Evolutionary conservation across 1,140 invertebrate genomes (phyloP).

Genomic region (Dryas iulia): DNA sequence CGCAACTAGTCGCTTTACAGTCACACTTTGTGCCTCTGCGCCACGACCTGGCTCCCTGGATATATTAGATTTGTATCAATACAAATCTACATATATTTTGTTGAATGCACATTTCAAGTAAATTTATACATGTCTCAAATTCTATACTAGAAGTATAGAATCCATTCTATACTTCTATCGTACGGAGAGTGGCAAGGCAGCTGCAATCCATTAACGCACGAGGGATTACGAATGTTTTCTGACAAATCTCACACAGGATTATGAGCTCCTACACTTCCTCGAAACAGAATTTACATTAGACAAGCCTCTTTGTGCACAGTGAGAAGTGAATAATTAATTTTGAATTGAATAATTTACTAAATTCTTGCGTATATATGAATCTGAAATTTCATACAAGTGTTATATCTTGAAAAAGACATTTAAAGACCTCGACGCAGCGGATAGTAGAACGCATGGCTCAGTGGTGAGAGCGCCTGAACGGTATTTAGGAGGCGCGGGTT

Average conservation of each 20-base stretch:
- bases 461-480: too few species aligned
- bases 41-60: too few species aligned
- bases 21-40: too few species aligned
- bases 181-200: conserved; percentile 1
- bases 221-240: conserved; percentile 13
- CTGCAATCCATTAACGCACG: conserved; percentile 16
- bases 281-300: conserved; percentile 16
- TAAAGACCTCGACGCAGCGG: too few species aligned
- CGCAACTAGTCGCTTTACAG: too few species aligned
- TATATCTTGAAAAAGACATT: too few species aligned
- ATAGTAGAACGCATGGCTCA: too few species aligned
- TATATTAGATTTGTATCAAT: too few species aligned
- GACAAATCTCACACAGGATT: conserved; percentile 18
- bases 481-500: too few species aligned
- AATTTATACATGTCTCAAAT: not conserved
- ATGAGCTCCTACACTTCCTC: conserved; percentile 14
- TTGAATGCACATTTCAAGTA: not conserved
- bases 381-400: too few species aligned
- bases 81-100: not conserved
- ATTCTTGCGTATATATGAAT: too few species aligned
- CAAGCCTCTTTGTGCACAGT: conserved; percentile 8
- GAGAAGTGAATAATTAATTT: conserved; percentile 4
- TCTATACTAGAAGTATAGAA: too few species aligned
- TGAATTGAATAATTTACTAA: not conserved
- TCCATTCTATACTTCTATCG: not conserved